Evolutionary conservation across 2,888 invertebrate genomes (phyloP).

Genomic region (Ennomos quercinarius): DNA sequence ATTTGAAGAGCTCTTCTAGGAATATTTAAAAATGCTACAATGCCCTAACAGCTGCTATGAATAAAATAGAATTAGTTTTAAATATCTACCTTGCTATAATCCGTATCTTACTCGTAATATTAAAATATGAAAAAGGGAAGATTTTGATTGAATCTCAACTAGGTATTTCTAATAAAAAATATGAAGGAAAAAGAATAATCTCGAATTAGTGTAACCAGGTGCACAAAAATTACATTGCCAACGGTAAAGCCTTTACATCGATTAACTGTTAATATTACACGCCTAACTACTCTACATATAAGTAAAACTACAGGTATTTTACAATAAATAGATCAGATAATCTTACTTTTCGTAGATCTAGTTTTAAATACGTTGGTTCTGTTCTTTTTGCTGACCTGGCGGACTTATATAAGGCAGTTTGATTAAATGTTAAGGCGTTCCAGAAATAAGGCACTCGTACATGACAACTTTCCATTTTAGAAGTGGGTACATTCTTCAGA

Average conservation of each 20-base stretch:
- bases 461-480: slow-evolving; percentile 21
- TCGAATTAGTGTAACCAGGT: slow-evolving; percentile 69
- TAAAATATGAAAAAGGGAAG: no score
- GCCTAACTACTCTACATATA: slow-evolving; percentile 59
- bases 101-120: no score
- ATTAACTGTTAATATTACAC: slow-evolving; percentile 28
- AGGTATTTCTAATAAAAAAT: no score
- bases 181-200: slow-evolving; percentile 48
- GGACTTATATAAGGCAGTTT: slow-evolving; percentile 53
- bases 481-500: slow-evolving; percentile 16
- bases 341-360: slow-evolving; percentile 44
- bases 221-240: slow-evolving; percentile 82
- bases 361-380: slow-evolving; percentile 71
- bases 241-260: slow-evolving; percentile 69
- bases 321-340: slow-evolving; percentile 33
- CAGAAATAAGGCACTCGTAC: slow-evolving; percentile 42
- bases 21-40: no score
- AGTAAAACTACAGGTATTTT: slow-evolving; percentile 47
- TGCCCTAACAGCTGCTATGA: no score
- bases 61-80: no score
- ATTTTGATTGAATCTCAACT: no score
- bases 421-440: slow-evolving; percentile 45
- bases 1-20: no score
- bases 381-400: slow-evolving; percentile 82
- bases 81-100: no score